Base-by-base conservation (phyloP, 2,797 vertebrate species). In the Holocentrus rufus region DNA sequence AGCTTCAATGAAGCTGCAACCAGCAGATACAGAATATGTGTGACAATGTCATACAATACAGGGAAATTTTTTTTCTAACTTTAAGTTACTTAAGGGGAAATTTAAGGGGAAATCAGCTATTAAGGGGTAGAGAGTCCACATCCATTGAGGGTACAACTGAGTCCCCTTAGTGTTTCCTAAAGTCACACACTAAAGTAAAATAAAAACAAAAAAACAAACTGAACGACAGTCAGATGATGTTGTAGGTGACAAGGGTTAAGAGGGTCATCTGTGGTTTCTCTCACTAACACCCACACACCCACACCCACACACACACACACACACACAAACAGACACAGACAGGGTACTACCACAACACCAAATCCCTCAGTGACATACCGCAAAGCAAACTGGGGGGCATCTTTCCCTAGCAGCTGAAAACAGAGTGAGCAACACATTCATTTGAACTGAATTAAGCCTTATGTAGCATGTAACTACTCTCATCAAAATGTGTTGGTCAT, bases 361-460 rank as follows among this genome's bases (percentile, higher is more conserved):
- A 18, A 20, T 53, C 54, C 18, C 81, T 42, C 14, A 64, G 65
- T 54, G 49, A 89, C 89, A 61, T 90, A 91, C 89, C 88, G 44
- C 78, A 58, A 71, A 22, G 74, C 68, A 75, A 71, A 73, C 64
- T 30, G 61, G 65, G 62, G 70, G 42, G 9, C 83, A 87, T 88
- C 86, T 81, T 73, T 85, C 81, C 76, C 84, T 88, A 89, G 52
- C 1, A 58, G 83, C 89, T 91, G 90, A 34, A 89, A 89, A 84
- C 62, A 87, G 47, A 92, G 20, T 46, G 34, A 78, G 73, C 44
- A 77, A 74, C 4, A 55, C 49, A 70, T 64, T 60, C 7, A 76
- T 65, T 76, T 10, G 64, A 58, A 0, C 31, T 57, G 3, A 25
- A 62, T 73, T 54, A 59, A 62, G 18, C 54, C 52, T 20, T 11